Percentiles rank a stretch among this genome's conserved stretches.
Conservation (phyloP, 1,140 invertebrate species). For the Tigriopus japonicus region DNA sequence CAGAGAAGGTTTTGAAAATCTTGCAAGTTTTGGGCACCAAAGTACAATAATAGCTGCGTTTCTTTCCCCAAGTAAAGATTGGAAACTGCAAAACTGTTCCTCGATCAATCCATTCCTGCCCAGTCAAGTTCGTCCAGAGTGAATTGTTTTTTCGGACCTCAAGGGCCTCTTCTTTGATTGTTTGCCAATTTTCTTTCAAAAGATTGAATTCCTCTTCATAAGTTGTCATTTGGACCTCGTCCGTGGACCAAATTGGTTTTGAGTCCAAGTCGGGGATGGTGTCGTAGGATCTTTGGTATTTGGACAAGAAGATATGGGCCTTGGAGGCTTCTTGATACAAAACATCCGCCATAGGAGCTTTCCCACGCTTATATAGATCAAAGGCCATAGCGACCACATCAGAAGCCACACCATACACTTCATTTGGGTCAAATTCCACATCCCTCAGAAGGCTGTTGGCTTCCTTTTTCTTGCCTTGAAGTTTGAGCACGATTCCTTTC, state of each 20-base stretch:
- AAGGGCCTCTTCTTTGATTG: not conserved
- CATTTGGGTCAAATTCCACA: no score
- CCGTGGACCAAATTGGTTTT: not conserved
- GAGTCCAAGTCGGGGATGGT: not conserved
- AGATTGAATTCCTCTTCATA: not conserved
- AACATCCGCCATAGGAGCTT: no score
- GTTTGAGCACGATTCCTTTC: no score
- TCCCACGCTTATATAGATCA: no score
- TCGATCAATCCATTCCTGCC: not conserved
- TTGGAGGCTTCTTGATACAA: no score
- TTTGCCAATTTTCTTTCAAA: not conserved
- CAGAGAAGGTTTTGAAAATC: not conserved
- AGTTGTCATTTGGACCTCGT: not conserved
- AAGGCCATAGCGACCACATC: no score
- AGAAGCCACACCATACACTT: no score
- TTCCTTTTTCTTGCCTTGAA: no score
- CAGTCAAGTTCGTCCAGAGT: not conserved
- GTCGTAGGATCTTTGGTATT: not conserved
- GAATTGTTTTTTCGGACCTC: not conserved
- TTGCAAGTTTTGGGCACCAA: not conserved
- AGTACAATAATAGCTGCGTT: not conserved
- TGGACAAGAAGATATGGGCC: no score
- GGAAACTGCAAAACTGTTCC: not conserved
- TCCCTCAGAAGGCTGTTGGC: no score
- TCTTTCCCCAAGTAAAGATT: not conserved